Conservation (phyloP, 1,140 invertebrate genomes). For the Pseudoatta argentina region DNA sequence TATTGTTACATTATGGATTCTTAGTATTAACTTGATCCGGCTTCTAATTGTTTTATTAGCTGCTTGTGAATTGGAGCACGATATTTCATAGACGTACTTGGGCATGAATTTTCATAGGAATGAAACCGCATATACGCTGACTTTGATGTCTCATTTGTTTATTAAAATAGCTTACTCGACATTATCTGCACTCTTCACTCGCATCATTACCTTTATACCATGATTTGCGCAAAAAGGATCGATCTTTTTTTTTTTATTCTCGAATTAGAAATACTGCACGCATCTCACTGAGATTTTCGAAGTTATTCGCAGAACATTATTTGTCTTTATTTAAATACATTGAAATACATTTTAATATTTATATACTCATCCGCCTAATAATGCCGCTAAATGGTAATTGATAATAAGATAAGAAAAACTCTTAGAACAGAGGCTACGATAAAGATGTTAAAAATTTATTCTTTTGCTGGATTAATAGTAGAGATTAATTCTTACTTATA, state of each 20-base stretch:
- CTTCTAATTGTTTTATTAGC: slow-evolving; percentile 34
- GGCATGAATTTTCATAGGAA: slow-evolving; percentile 35
- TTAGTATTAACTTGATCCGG: slow-evolving; percentile 21
- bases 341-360: slow-evolving; percentile 2
- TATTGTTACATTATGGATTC: slow-evolving; percentile 11
- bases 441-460: neutral
- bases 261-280: slow-evolving; percentile 4
- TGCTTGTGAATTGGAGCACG: neutral
- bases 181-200: slow-evolving; percentile 26
- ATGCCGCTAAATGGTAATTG: neutral
- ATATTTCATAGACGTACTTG: slow-evolving; percentile 20
- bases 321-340: slow-evolving; percentile 21
- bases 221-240: neutral
- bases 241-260: slow-evolving; percentile 25
- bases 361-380: neutral
- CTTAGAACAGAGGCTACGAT: neutral
- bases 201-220: neutral
- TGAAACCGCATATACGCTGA: slow-evolving; percentile 7
- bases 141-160: slow-evolving; percentile 36
- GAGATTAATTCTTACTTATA: neutral
- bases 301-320: neutral
- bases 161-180: slow-evolving; percentile 5
- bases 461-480: neutral
- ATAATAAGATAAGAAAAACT: slow-evolving; percentile 7
- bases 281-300: slow-evolving; percentile 1